Evolutionary conservation across 2,797 vertebrate genomes (phyloP), one percentile per base, ranked within the genome.

Genomic region (Cynopterus sphinx): DNA sequence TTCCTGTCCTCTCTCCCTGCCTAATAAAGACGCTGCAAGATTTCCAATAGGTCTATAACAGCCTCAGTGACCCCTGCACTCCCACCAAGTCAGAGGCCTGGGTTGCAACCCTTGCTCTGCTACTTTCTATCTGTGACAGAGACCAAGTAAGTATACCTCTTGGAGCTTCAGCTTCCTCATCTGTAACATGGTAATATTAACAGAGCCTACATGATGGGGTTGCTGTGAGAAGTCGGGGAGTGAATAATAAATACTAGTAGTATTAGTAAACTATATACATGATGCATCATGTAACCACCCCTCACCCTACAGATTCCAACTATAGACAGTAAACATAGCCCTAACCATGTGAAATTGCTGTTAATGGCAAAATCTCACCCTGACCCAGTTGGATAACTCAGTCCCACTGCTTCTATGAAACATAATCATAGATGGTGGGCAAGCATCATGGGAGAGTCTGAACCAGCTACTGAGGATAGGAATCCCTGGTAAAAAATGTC

Each of bases 151-250:
- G 12, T 24, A 92, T 15, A 39, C 49, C 16, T 87, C 61, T 71
- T 73, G 59, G 59, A 86, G 36, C 55, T 63, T 95, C 57, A 78
- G 21, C 67, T 95, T 94, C 17, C 70, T 49, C 51, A 83, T 94
- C 86, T 96, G 46, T 92, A 95, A 96, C 91, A 71, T 87, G 89
- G 86, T 33, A 21, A 8, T 57, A 41, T 86, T 77, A 70, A 46
- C 53, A 78, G 55, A 55, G 15, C 70, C 31, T 43, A 57, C 53
- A 19, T 10, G 22, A 71, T 49, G 33, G 65, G 57, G 26, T 90
- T 19, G 33, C 53, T 88, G 41, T 83, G 77, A 89, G 63, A 92
- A 75, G 89, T 91, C 16, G 9, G 46, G 17, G 51, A 59, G 2
- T 77, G 74, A 91, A 28, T 31, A 71, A 59, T 83, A 87, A 86